Evolutionary conservation across 64 coral and sea anemone genomes (phyloP).

Genomic region (Porites lutea): DNA sequence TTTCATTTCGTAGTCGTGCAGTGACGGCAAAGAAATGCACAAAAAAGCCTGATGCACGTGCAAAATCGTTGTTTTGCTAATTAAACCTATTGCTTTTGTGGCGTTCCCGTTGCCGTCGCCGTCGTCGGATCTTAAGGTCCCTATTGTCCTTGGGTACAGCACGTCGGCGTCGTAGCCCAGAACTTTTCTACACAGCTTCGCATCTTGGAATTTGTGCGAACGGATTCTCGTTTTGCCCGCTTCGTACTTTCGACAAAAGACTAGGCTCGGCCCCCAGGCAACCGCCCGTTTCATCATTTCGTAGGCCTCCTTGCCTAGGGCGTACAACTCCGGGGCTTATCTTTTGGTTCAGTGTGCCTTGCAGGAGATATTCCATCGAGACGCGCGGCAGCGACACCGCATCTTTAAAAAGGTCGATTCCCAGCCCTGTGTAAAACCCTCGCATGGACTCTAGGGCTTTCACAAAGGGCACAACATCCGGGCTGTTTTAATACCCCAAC

Average conservation of each 20-base stretch:
- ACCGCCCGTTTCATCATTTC: constrained; percentile 27
- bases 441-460: constrained; percentile 56
- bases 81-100: no score
- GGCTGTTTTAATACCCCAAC: constrained; percentile 51
- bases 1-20: no score
- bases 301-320: constrained; percentile 21
- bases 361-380: constrained; percentile 43
- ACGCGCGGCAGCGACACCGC: constrained; percentile 36
- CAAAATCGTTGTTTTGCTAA: no score
- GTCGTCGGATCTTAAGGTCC: no score
- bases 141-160: background rate
- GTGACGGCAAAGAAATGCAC: no score
- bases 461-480: constrained; percentile 37
- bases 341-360: background rate
- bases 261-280: constrained; percentile 36
- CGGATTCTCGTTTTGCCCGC: background rate
- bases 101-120: no score
- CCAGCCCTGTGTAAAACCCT: constrained; percentile 43
- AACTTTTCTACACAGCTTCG: background rate
- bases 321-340: background rate
- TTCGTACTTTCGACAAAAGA: constrained; percentile 34
- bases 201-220: background rate
- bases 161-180: background rate
- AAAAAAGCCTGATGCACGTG: no score
- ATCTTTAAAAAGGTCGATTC: constrained; percentile 65